Percentiles rank a stretch among this genome's conserved stretches.
These are phyloP conservation scores for Lepus oiostolus DNA, from an alignment of 2,797 vertebrate species.

Conservation along the genomic window DNA sequence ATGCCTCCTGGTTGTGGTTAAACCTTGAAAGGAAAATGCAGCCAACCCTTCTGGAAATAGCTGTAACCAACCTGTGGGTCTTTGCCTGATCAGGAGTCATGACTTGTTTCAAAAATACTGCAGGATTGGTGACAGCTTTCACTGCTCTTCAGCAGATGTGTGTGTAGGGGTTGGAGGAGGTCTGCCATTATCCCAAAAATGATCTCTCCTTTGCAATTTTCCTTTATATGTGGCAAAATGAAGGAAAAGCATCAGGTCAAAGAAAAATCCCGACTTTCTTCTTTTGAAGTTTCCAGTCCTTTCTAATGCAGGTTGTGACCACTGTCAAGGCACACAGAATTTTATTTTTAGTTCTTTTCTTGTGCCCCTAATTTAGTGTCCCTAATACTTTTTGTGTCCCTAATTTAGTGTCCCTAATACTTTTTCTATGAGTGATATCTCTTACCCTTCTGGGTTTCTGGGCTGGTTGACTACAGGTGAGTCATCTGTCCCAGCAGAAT, in stretches of 20 bases:
- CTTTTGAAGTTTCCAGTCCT: neutral
- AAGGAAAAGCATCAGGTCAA: neutral
- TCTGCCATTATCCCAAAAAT: neutral
- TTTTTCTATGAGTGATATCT: neutral
- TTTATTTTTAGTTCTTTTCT: slow-evolving; percentile 26
- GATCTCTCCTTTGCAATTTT: neutral
- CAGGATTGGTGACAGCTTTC: neutral
- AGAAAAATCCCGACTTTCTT: slow-evolving; percentile 36
- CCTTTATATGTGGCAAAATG: neutral
- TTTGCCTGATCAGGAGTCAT: neutral
- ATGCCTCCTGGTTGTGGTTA: neutral
- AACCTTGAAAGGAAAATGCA: neutral
- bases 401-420: neutral
- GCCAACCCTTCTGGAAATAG: neutral
- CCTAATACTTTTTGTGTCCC: neutral
- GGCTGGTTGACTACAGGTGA: neutral
- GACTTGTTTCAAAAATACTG: neutral
- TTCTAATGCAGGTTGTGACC: neutral
- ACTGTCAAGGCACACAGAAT: neutral
- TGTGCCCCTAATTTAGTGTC: neutral
- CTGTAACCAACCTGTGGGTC: neutral
- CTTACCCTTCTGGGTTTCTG: neutral
- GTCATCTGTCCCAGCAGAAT: neutral
- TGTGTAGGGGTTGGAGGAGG: too few species aligned
- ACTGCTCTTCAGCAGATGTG: neutral